phyloP scores from a whole-genome alignment of 1,140 invertebrate genomes.

The Pseudobourletiella spinata region DNA sequence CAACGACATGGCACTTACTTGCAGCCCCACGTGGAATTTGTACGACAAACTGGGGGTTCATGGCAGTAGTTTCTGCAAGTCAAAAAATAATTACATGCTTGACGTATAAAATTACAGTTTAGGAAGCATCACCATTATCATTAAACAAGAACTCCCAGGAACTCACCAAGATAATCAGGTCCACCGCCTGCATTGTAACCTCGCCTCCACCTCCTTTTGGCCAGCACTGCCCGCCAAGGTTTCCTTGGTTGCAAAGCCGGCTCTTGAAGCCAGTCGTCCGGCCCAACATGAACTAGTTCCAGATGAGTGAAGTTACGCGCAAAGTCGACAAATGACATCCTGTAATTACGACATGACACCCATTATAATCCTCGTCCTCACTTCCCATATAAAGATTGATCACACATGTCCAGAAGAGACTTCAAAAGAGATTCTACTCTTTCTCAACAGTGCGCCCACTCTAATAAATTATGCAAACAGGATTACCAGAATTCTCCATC shows the following conservation, averaged over 20 bases:
- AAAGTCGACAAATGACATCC: slow-evolving; percentile 70
- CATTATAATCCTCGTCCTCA: too few relatives aligned
- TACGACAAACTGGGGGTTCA: slow-evolving; percentile 64
- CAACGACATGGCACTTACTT: slow-evolving; percentile 60
- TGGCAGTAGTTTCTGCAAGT: slow-evolving; percentile 52
- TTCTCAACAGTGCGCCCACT: too few relatives aligned
- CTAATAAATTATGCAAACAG: too few relatives aligned
- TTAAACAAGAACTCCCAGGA: too few relatives aligned
- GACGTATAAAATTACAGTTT: slow-evolving; percentile 4
- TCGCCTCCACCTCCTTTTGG: slow-evolving; percentile 54
- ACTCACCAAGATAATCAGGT: slow-evolving; percentile 49
- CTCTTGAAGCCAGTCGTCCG: slow-evolving; percentile 64
- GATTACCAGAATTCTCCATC: slow-evolving; percentile 62
- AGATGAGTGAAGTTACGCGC: slow-evolving; percentile 57
- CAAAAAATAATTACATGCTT: background rate
- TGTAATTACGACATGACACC: too few relatives aligned
- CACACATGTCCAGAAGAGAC: too few relatives aligned
- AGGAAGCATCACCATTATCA: too few relatives aligned
- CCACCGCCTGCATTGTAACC: slow-evolving; percentile 63
- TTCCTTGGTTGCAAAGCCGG: slow-evolving; percentile 55
- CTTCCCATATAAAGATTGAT: too few relatives aligned
- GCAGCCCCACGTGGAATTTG: slow-evolving; percentile 53
- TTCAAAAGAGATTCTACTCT: too few relatives aligned
- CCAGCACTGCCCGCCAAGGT: slow-evolving; percentile 61
- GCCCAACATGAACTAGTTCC: slow-evolving; percentile 66